Conservation (phyloP, 2,797 vertebrate genomes). For the Dermochelys coriacea region DNA sequence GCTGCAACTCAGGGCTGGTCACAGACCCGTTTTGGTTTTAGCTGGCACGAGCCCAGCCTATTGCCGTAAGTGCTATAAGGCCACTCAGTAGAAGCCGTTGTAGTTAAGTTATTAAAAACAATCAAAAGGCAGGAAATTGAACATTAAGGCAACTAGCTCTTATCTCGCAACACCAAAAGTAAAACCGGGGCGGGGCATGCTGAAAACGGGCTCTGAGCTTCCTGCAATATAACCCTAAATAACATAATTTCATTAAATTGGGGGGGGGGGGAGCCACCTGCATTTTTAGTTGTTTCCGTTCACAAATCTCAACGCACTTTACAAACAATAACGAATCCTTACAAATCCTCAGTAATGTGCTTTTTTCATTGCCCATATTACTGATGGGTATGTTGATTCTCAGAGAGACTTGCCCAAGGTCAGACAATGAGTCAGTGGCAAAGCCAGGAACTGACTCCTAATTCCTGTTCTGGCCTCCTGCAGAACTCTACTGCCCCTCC, state of each 20-base stretch:
- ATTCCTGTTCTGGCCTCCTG: background rate
- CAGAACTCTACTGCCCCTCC: background rate
- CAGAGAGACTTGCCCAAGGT: fast-evolving
- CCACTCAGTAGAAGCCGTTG: no score
- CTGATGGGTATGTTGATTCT: background rate
- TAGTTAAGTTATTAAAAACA: fast-evolving
- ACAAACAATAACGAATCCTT: background rate
- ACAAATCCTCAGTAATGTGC: background rate
- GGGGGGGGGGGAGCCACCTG: background rate
- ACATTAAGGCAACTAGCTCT: background rate
- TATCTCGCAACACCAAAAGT: no score
- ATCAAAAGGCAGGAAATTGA: background rate
- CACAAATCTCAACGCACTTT: background rate
- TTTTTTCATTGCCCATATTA: background rate
- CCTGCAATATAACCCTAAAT: background rate
- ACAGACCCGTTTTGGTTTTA: background rate
- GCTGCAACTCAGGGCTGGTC: background rate
- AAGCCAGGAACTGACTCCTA: background rate
- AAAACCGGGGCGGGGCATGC: fast-evolving
- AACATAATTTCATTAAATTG: background rate
- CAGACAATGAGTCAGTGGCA: fast-evolving
- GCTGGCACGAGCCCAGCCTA: background rate
- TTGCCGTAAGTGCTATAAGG: no score
- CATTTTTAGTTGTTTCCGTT: background rate
- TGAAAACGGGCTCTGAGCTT: background rate